Evolutionary conservation across 2,888 invertebrate species (phyloP), one percentile per base, ranked within the genome.

Genomic region (Erebia palarica): DNA sequence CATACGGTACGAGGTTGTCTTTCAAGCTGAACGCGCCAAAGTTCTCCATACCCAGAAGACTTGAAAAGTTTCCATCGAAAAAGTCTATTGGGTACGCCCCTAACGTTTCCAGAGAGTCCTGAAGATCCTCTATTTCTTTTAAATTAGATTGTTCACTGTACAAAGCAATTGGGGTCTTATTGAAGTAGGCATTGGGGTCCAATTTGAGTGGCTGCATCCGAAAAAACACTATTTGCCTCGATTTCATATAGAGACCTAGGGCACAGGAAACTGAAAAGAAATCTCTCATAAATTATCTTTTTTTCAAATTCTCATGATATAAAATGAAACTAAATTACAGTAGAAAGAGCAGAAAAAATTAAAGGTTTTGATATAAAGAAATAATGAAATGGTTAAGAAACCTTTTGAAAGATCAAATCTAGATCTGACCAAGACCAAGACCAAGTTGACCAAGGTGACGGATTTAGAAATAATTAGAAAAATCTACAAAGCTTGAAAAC

Each of bases 1-100:
- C 94, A 72, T 93, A 94, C 0, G 94, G 92, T 67, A 88, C 82
- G 67, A 89, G 84, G 75, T 94, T 95, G 13, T 92, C 91, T 65
- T 92, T 94, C 64, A 96, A 85, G 81, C 95, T 95, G 76, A 95
- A 93, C 2, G 95, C 96, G 21, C 95, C 96, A 88, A 96, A 95
- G 77, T 96, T 95, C 72, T 95, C 94, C 84, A 95, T 94, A 49
- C 94, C 88, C 27, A 96, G 86, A 27, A 96, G 88, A 71, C 94
- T 94, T 0, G 95, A 92, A 81, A 95, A 96, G 79, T 95, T 95
- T 3, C 96, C 96, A 81, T 96, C 94, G 78, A 95, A 96, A 64
- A 94, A 89, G 55, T 89, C 83, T 10, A 92, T 89, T 0, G 93
- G 91, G 58, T 81, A 79, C 3, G 87, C 92, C 68, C 93, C 93